phyloP scores from a whole-genome alignment of 2,113 vertebrate genomes.

The Chiloscyllium plagiosum region DNA sequence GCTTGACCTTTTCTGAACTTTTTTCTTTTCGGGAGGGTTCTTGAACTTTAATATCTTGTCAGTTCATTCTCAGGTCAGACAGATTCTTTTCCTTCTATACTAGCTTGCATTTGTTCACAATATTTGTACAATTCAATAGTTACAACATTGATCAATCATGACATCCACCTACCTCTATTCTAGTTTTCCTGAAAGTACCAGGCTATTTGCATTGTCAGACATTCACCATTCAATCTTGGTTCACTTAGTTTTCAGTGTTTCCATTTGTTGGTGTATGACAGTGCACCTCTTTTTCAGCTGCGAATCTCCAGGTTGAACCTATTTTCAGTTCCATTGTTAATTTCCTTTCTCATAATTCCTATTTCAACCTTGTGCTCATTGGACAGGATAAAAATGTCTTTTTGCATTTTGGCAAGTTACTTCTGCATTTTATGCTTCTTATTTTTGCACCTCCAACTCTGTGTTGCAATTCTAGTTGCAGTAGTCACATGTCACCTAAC shows the following conservation, averaged over 20 bases:
- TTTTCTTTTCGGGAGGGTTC: neutral
- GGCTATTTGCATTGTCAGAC: neutral
- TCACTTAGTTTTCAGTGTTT: neutral
- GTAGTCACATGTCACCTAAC: slow-evolving; percentile 42
- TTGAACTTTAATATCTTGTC: neutral
- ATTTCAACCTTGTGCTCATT: slow-evolving; percentile 84
- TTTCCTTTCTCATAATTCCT: slow-evolving; percentile 73
- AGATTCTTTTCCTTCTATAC: neutral
- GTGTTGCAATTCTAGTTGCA: slow-evolving; percentile 55
- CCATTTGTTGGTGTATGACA: neutral
- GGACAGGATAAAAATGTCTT: slow-evolving; percentile 72
- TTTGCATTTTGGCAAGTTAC: slow-evolving; percentile 71
- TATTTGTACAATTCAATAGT: neutral
- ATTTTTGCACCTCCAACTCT: slow-evolving; percentile 63
- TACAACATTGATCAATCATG: neutral
- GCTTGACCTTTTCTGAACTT: neutral
- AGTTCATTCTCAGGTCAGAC: neutral
- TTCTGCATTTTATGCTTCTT: slow-evolving; percentile 78
- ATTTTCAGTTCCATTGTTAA: slow-evolving; percentile 69
- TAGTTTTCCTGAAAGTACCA: neutral
- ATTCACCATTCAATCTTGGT: neutral
- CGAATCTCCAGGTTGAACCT: slow-evolving; percentile 60
- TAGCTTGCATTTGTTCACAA: neutral
- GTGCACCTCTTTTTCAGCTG: neutral
- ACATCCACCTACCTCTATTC: neutral